Percentiles rank a stretch among this genome's conserved stretches.
phyloP scores from a whole-genome alignment of 2,113 vertebrate genomes.

The Phoenicopterus ruber region DNA sequence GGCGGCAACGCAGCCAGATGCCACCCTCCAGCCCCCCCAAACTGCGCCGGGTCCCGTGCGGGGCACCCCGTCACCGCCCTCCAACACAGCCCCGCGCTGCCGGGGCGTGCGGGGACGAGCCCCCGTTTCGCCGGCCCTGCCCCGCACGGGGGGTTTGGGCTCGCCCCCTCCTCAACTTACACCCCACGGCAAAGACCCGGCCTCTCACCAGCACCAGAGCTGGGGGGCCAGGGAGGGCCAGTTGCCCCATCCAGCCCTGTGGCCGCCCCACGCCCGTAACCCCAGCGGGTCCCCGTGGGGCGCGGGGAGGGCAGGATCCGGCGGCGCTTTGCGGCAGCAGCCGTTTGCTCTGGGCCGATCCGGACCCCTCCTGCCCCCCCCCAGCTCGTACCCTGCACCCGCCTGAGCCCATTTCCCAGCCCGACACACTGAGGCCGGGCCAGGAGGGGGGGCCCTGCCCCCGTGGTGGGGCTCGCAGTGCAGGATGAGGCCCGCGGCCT shows the following conservation, averaged over 20 bases:
- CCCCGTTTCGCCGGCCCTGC: not conserved
- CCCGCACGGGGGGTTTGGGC: not conserved
- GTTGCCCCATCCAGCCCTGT: no score
- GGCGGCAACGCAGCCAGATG: no score
- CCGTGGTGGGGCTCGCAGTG: not conserved
- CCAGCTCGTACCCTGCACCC: not conserved
- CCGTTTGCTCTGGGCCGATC: not conserved
- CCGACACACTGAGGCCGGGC: not conserved
- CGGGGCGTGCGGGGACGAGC: not conserved
- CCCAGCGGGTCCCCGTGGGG: not conserved
- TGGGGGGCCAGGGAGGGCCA: no score
- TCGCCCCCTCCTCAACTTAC: not conserved
- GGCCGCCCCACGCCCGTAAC: not conserved
- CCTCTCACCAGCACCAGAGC: no score
- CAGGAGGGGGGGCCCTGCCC: not conserved
- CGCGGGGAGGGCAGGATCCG: not conserved
- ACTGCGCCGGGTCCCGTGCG: not conserved
- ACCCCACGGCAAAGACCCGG: not conserved
- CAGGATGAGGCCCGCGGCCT: not conserved
- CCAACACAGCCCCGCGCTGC: not conserved
- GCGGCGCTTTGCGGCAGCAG: not conserved
- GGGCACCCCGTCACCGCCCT: not conserved
- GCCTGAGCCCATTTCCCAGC: not conserved
- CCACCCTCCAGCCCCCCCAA: no score
- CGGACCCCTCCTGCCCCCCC: not conserved